A percentile compares a stretch with the other conserved stretches of the same genome.
Evolutionary conservation across 2,888 invertebrate genomes (phyloP).

Genomic region (Silvanus unidentatus): DNA sequence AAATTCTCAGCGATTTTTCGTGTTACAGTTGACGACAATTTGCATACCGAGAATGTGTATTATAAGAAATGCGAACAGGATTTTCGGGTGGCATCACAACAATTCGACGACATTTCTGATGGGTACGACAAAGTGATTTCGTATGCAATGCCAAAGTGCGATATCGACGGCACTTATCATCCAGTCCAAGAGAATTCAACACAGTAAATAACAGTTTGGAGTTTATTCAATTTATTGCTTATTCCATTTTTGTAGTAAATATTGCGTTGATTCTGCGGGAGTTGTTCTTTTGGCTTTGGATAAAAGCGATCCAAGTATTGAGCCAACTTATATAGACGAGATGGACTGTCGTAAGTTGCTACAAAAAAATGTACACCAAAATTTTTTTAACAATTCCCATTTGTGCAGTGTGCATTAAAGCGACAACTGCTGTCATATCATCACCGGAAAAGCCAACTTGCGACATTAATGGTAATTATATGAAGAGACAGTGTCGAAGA

Average conservation of each 20-base stretch:
- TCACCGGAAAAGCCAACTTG: conserved; percentile 50
- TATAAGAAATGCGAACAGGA: conserved; percentile 44
- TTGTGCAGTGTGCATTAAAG: conserved; percentile 57
- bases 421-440: conserved; percentile 46
- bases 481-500: conserved; percentile 55
- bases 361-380: background rate
- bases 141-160: conserved; percentile 44
- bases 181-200: conserved; percentile 43
- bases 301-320: conserved; percentile 36
- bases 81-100: conserved; percentile 33
- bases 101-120: conserved; percentile 32
- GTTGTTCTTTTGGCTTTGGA: conserved; percentile 47
- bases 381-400: conserved; percentile 1
- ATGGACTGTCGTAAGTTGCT: conserved; percentile 60
- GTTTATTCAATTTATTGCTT: conserved; percentile 18
- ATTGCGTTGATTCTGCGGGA: conserved; percentile 56
- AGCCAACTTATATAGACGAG: conserved; percentile 35
- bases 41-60: conserved; percentile 41
- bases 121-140: conserved; percentile 37
- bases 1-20: too few species aligned
- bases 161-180: conserved; percentile 49
- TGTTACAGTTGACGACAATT: conserved; percentile 40
- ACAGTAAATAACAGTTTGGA: conserved; percentile 36
- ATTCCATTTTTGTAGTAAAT: too few species aligned
- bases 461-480: conserved; percentile 59